phyloP scores from a whole-genome alignment of 2,113 vertebrate genomes.

The Neodon shergylaensis region DNA sequence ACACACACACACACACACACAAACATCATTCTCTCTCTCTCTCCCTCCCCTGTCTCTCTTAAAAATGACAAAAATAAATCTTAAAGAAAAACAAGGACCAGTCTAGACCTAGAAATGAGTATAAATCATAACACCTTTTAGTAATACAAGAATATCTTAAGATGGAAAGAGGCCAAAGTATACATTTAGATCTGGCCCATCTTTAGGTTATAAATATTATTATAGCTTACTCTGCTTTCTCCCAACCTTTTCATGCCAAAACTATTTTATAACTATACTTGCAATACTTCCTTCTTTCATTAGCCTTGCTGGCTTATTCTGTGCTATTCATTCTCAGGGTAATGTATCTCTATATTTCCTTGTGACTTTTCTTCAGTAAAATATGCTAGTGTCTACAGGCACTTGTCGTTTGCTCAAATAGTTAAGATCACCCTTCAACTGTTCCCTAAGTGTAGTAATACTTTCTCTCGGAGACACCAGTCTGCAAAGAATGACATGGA shows the following conservation, averaged over 20 bases:
- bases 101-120: constrained; percentile 54
- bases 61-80: not conserved
- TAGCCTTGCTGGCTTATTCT: constrained; percentile 54
- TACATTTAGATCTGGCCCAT: constrained; percentile 73
- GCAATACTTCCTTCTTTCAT: constrained; percentile 65
- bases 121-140: constrained; percentile 67
- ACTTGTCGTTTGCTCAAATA: constrained; percentile 65
- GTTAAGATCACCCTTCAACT: not conserved
- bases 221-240: constrained; percentile 71
- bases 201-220: constrained; percentile 77
- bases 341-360: constrained; percentile 67
- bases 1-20: too few relatives aligned
- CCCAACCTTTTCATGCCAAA: constrained; percentile 65
- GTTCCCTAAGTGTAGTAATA: not conserved
- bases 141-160: constrained; percentile 68
- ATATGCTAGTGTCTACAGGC: constrained; percentile 13
- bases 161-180: constrained; percentile 72
- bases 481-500: not conserved
- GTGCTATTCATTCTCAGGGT: constrained; percentile 50
- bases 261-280: constrained; percentile 72
- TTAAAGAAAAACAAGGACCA: constrained; percentile 5
- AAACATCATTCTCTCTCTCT: not conserved
- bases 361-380: constrained; percentile 58
- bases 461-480: not conserved
- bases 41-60: too few relatives aligned